These are phyloP conservation scores for Acanthisitta chloris DNA, from an alignment of 2,113 vertebrate genomes.

Conservation along the genomic window DNA sequence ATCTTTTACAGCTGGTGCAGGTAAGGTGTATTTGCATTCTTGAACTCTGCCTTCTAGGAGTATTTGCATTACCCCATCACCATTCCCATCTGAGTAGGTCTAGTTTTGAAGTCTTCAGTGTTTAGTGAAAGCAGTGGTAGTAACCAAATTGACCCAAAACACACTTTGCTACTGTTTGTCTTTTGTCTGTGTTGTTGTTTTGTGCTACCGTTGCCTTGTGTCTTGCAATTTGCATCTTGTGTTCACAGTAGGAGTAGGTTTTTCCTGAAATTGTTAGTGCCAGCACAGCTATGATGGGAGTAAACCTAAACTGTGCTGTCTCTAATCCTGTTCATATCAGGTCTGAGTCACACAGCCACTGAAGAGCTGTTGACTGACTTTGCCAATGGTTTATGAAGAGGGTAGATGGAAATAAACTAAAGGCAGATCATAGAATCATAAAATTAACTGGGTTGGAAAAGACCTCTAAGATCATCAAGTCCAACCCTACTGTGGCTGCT, in stretches of 20 bases:
- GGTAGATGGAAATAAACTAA: neutral
- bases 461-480: too few species aligned
- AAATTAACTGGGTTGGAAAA: too few species aligned
- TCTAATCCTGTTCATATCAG: neutral
- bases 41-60: neutral
- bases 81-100: neutral
- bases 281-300: neutral
- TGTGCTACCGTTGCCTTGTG: neutral
- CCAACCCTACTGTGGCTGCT: too few species aligned
- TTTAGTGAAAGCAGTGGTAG: neutral
- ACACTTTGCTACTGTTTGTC: neutral
- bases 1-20: slow-evolving; percentile 96
- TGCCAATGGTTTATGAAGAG: neutral
- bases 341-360: neutral
- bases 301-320: neutral
- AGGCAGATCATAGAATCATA: too few species aligned
- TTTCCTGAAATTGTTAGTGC: neutral
- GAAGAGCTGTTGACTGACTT: neutral
- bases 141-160: neutral
- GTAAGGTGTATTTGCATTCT: slow-evolving; percentile 66
- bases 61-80: slow-evolving; percentile 28
- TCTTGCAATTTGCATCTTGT: neutral
- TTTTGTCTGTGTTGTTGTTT: neutral
- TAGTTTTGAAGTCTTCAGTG: neutral
- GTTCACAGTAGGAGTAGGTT: neutral